Evolutionary conservation across 2,113 vertebrate genomes (phyloP), one percentile per base, ranked within the genome.

Genomic region (Podarcis raffonei): DNA sequence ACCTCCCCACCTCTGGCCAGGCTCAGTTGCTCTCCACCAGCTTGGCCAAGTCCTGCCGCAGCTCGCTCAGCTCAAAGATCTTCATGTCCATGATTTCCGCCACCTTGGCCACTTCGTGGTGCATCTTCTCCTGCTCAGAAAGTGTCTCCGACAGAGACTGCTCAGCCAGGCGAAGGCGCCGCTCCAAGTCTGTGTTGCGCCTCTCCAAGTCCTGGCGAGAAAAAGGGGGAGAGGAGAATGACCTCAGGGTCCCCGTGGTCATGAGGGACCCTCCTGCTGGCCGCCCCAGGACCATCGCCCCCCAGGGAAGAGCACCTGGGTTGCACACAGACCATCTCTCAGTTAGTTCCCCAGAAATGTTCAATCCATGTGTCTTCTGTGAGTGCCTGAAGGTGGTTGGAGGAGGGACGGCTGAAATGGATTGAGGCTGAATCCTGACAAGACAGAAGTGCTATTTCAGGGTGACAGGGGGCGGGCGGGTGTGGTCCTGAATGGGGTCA

Each of bases 11-110:
- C 4, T 0, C 6, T 16, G 30, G 23, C 15, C 2, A 3, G 48
- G 71, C 85, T 97, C 94, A 97, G 81, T 96, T 85, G 37, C 94
- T 94, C 97, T 98, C 98, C 0, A 99, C 94, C 88, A 99, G 97
- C 93, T 99, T 98, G 86, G 98, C 97, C 80, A 99, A 96, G 90
- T 98, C 98, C 95, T 99, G 98, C 1, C 99, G 96, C 23, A 99
- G 96, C 94, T 99, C 99, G 0, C 98, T 98, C 71, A 99, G 98
- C 96, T 99, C 98, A 32, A 98, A 98, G 83, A 99, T 97, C 96
- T 99, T 98, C 95, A 98, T 97, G 18, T 99, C 99, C 94, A 99
- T 97, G 86, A 98, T 97, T 94, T 99, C 98, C 0, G 98, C 97
- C 8, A 98, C 97, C 81, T 97, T 97, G 94, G 98, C 96, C 90